A percentile compares a stretch with the other conserved stretches of the same genome.
Conservation (phyloP, 2,797 vertebrate species). For the Moxostoma hubbsi region DNA sequence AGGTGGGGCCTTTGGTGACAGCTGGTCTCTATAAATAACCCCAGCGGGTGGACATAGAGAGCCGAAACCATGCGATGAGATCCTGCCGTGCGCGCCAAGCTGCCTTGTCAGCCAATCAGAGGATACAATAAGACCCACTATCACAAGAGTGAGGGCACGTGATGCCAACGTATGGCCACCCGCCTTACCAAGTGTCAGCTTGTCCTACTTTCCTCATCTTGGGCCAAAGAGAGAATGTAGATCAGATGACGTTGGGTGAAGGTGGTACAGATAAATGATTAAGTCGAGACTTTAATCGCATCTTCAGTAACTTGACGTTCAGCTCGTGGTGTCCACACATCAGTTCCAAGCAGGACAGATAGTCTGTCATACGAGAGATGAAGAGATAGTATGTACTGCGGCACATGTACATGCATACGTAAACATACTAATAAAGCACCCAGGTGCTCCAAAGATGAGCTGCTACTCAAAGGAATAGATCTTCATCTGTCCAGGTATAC, state of each 20-base stretch:
- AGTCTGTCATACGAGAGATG: conserved; percentile 35
- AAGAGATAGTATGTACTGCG: not conserved
- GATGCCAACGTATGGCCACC: not conserved
- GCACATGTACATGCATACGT: not conserved
- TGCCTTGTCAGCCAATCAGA: conserved; percentile 16
- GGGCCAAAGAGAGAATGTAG: not conserved
- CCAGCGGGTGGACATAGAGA: not conserved
- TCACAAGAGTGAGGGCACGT: not conserved
- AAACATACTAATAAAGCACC: not conserved
- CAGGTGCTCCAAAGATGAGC: not conserved
- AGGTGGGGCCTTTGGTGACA: conserved; percentile 43
- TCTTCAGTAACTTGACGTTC: conserved; percentile 39
- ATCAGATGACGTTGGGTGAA: conserved; percentile 33
- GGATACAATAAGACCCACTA: not conserved
- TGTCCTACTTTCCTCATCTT: not conserved
- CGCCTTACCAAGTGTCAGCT: not conserved
- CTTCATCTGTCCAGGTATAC: too few species aligned
- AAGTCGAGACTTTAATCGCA: conserved; percentile 23
- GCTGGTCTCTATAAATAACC: conserved; percentile 60
- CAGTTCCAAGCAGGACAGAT: conserved; percentile 5
- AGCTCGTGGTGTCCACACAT: conserved; percentile 21
- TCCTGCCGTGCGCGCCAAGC: not conserved
- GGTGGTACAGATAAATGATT: conserved; percentile 36
- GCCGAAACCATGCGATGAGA: not conserved
- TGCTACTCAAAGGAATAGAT: too few species aligned